phyloP scores from a whole-genome alignment of 2,797 vertebrate species.

The Gallinago stenura region DNA sequence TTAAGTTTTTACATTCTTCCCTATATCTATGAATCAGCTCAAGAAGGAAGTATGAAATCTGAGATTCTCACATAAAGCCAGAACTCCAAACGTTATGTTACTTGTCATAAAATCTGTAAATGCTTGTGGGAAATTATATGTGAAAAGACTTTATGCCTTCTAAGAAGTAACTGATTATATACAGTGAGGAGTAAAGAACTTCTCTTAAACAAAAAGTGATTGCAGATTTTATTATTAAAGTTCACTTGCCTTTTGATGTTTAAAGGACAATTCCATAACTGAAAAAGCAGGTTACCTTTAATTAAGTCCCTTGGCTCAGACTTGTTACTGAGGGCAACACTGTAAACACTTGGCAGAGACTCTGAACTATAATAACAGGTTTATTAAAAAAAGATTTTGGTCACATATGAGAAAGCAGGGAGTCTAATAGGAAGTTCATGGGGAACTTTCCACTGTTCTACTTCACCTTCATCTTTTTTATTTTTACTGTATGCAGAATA shows the following conservation, averaged over 20 bases:
- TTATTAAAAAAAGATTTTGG: conserved; percentile 55
- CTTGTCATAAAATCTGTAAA: conserved; percentile 14
- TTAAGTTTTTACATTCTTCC: neutral
- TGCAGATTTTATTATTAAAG: conserved; percentile 43
- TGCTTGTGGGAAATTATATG: conserved; percentile 18
- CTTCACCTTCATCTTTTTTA: neutral
- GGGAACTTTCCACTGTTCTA: neutral
- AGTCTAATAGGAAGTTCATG: conserved; percentile 28
- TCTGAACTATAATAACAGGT: conserved; percentile 22
- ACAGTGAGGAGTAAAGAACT: conserved; percentile 1
- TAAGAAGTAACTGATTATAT: conserved; percentile 38
- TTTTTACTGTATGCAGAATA: neutral
- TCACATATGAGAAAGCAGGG: conserved; percentile 5
- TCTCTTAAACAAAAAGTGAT: conserved; percentile 10
- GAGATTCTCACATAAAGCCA: neutral
- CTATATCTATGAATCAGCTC: neutral
- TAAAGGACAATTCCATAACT: conserved; percentile 29
- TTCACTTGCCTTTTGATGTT: conserved; percentile 50
- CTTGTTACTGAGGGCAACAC: conserved; percentile 58
- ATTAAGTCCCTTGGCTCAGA: conserved; percentile 62
- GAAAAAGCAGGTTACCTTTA: conserved; percentile 63
- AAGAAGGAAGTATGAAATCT: neutral
- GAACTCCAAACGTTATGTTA: neutral
- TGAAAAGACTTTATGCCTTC: conserved; percentile 22
- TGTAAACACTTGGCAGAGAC: conserved; percentile 52